These are phyloP conservation scores for Syrista parreyssii DNA, from an alignment of 2,888 invertebrate species.

Conservation along the genomic window DNA sequence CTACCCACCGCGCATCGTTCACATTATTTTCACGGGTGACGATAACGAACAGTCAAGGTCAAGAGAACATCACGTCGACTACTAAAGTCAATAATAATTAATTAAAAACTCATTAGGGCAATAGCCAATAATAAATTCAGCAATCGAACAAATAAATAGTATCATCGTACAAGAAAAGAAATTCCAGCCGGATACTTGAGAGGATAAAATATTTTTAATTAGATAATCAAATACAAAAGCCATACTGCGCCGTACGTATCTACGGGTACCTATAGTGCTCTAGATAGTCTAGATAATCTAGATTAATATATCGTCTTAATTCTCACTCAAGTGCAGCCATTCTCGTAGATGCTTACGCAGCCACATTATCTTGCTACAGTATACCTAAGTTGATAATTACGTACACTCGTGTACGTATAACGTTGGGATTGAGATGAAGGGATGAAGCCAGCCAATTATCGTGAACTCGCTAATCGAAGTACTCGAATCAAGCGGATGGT, in stretches of 20 bases:
- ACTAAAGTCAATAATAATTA: neutral
- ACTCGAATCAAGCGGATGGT: neutral
- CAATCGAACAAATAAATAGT: neutral
- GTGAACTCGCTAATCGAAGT: neutral
- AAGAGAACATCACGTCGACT: neutral
- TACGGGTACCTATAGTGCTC: neutral
- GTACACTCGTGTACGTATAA: neutral
- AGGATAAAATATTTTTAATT: neutral
- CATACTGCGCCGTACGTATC: neutral
- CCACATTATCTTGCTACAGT: neutral
- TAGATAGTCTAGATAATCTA: neutral
- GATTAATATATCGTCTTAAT: neutral
- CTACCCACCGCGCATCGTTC: neutral
- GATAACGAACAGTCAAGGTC: neutral
- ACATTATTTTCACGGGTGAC: neutral
- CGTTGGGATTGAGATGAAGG: neutral
- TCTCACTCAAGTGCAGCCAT: neutral
- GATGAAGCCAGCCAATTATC: neutral
- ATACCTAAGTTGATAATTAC: neutral
- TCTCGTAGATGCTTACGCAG: neutral
- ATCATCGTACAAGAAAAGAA: neutral
- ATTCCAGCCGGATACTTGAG: neutral
- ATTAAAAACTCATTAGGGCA: neutral
- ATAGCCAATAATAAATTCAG: neutral
- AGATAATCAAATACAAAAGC: neutral